Evolutionary conservation across 2,113 vertebrate genomes (phyloP).

Genomic region (Tylochromis polylepis): DNA sequence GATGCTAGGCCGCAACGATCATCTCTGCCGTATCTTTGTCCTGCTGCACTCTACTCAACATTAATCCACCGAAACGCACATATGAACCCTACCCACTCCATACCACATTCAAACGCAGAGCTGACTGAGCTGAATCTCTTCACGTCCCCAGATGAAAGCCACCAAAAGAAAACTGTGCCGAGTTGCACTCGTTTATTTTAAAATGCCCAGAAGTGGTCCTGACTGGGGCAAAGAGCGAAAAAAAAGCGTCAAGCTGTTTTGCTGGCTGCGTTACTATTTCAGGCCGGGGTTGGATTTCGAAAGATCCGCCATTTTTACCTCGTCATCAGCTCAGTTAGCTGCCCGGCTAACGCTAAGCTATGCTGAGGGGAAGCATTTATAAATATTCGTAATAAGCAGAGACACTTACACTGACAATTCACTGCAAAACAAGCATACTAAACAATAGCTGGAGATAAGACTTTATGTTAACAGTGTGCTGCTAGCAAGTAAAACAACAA

Average conservation of each 20-base stretch:
- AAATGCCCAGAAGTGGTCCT: neutral
- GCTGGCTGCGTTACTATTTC: constrained; percentile 70
- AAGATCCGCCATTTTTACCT: constrained; percentile 97
- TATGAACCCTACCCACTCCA: neutral
- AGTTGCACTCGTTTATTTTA: neutral
- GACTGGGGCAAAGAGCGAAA: neutral
- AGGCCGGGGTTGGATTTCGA: constrained; percentile 92
- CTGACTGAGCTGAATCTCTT: neutral
- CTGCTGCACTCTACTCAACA: constrained; percentile 24
- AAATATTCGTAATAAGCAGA: neutral
- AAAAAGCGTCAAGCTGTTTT: constrained; percentile 4
- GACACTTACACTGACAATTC: neutral
- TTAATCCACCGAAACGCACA: constrained; percentile 32
- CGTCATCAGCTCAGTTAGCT: constrained; percentile 83
- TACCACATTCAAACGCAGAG: neutral
- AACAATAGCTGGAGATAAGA: neutral
- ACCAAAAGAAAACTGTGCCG: neutral
- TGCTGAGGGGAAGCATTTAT: neutral
- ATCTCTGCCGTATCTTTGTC: constrained; percentile 44
- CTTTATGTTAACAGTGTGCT: neutral
- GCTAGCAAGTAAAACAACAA: neutral
- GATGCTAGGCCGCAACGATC: constrained; percentile 36
- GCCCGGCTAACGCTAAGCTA: constrained; percentile 44
- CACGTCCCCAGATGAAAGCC: neutral
- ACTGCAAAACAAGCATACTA: neutral